A percentile compares a stretch with the other conserved stretches of the same genome.
Conservation (phyloP, 2,797 vertebrate genomes). For the Gouania willdenowi region DNA sequence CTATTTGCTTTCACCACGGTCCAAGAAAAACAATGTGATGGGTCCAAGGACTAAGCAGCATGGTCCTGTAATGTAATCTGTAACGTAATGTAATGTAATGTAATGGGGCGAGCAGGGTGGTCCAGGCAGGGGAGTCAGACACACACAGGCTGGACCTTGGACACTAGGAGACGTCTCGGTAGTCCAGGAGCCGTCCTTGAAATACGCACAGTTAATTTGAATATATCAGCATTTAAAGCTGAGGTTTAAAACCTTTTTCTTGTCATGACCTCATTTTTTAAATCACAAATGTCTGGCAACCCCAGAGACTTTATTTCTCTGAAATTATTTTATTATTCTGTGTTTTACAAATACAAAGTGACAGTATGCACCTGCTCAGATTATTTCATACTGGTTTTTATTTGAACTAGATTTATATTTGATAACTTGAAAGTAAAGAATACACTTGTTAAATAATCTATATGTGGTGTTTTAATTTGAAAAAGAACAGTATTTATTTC, state of each 20-base stretch:
- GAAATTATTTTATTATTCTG: too few relatives aligned
- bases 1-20: constrained; percentile 95
- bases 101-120: constrained; percentile 86
- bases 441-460: too few relatives aligned
- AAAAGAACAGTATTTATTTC: too few relatives aligned
- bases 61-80: constrained; percentile 88
- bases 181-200: constrained; percentile 28
- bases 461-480: too few relatives aligned
- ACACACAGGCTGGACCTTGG: constrained; percentile 49
- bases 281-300: too few relatives aligned
- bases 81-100: constrained; percentile 86
- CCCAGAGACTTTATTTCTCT: too few relatives aligned
- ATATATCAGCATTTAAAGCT: constrained; percentile 35
- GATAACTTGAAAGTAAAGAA: too few relatives aligned
- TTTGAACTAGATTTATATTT: too few relatives aligned
- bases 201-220: constrained; percentile 54
- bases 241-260: constrained; percentile 39
- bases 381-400: too few relatives aligned
- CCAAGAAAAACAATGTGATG: constrained; percentile 95
- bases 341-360: too few relatives aligned
- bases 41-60: constrained; percentile 84
- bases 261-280: too few relatives aligned
- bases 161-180: constrained; percentile 36
- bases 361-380: too few relatives aligned
- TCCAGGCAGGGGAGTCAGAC: constrained; percentile 70